Evolutionary conservation across 1,140 invertebrate genomes (phyloP).

Genomic region (Caenorhabditis elegans): DNA sequence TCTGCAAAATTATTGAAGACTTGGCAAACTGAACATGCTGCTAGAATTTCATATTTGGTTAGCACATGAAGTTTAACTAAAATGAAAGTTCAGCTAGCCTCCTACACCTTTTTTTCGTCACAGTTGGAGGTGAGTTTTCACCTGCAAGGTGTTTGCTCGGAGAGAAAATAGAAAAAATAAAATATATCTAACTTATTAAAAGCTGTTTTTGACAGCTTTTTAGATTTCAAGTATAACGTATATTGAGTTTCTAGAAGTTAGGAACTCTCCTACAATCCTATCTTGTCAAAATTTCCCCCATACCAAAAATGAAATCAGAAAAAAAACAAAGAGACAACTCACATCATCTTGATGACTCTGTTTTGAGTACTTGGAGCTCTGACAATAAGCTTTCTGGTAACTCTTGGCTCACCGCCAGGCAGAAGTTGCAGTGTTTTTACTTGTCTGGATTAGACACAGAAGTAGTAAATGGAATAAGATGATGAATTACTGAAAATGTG

Average conservation of each 20-base stretch:
- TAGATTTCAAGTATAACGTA: too few relatives aligned
- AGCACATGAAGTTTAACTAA: too few relatives aligned
- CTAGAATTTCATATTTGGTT: background rate
- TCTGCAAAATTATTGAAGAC: background rate
- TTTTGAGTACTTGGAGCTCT: background rate
- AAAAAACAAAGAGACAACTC: background rate
- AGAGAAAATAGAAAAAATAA: too few relatives aligned
- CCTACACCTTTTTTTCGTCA: background rate
- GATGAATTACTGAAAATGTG: background rate
- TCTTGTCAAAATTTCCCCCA: background rate
- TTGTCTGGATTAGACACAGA: background rate
- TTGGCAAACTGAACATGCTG: background rate
- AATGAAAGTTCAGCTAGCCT: background rate
- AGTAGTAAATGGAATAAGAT: background rate
- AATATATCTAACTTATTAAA: too few relatives aligned
- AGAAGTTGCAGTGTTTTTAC: too few relatives aligned
- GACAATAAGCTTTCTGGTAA: background rate
- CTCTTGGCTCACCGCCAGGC: too few relatives aligned
- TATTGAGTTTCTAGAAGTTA: too few relatives aligned
- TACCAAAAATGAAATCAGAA: background rate
- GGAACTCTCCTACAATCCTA: too few relatives aligned
- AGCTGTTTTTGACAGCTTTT: too few relatives aligned
- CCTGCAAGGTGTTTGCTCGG: background rate
- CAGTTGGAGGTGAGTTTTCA: too few relatives aligned
- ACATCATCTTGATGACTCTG: slow-evolving; percentile 23